Evolutionary conservation across 2,888 invertebrate genomes (phyloP).

Genomic region (Nemoura dubitans): DNA sequence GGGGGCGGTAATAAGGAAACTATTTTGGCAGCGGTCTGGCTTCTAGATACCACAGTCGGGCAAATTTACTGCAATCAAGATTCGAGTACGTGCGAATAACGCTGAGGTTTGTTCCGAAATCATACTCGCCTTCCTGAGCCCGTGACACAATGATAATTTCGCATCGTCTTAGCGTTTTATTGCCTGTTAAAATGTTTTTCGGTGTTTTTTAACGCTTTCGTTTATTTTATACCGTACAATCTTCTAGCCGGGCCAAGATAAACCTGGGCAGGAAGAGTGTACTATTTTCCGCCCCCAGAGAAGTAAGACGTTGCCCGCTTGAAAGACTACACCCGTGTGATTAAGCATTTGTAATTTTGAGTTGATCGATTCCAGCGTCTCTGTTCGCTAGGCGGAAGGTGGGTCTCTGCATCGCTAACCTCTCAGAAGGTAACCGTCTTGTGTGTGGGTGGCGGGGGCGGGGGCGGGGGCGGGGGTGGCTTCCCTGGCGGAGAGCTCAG

Average conservation of each 20-base stretch:
- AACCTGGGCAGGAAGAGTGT: no score
- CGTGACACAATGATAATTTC: neutral
- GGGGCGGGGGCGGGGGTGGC: neutral
- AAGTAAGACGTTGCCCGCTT: neutral
- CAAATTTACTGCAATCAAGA: slow-evolving; percentile 1
- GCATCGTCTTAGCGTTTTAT: neutral
- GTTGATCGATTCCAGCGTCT: neutral
- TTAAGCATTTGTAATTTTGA: neutral
- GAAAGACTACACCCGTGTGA: neutral
- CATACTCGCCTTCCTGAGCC: neutral
- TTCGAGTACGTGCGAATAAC: neutral
- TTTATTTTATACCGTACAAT: no score
- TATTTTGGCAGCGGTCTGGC: neutral
- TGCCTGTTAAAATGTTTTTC: neutral
- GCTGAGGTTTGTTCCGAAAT: neutral
- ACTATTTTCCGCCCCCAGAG: no score
- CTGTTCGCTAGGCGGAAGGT: neutral
- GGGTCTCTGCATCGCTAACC: neutral
- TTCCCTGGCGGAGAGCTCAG: neutral
- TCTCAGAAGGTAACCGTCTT: neutral
- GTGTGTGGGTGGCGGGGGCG: no score
- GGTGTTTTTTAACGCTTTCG: no score
- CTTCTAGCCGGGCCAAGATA: no score
- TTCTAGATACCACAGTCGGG: neutral
- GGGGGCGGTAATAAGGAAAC: neutral